Conservation (phyloP, 2,113 vertebrate genomes). For the Ageneiosus marmoratus region DNA sequence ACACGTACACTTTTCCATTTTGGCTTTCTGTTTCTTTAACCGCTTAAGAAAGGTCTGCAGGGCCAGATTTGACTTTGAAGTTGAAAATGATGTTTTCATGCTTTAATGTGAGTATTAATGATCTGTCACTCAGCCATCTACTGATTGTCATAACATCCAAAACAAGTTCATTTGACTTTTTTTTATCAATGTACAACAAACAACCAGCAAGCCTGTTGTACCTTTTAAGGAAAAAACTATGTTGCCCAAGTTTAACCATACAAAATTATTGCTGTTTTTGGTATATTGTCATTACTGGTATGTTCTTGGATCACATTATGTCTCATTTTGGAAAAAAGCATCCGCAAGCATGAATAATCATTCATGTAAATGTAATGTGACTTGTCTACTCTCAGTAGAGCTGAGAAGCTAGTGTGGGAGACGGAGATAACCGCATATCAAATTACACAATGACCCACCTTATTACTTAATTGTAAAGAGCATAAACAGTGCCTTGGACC, state of each 20-base stretch:
- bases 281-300: neutral
- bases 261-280: neutral
- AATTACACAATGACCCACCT: neutral
- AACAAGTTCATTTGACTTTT: neutral
- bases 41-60: neutral
- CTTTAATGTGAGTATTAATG: neutral
- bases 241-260: neutral
- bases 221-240: neutral
- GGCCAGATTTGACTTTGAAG: neutral
- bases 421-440: neutral
- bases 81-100: neutral
- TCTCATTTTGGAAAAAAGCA: neutral
- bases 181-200: neutral
- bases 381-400: neutral
- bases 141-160: neutral
- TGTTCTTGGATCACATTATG: neutral
- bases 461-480: conserved; percentile 30
- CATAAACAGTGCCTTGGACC: conserved; percentile 1
- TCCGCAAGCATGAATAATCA: neutral
- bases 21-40: neutral
- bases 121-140: neutral
- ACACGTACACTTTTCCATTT: neutral
- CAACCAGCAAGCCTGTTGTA: neutral
- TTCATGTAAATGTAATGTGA: neutral
- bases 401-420: neutral